Evolutionary conservation across 2,797 vertebrate species (phyloP).

Genomic region (Pygocentrus nattereri): DNA sequence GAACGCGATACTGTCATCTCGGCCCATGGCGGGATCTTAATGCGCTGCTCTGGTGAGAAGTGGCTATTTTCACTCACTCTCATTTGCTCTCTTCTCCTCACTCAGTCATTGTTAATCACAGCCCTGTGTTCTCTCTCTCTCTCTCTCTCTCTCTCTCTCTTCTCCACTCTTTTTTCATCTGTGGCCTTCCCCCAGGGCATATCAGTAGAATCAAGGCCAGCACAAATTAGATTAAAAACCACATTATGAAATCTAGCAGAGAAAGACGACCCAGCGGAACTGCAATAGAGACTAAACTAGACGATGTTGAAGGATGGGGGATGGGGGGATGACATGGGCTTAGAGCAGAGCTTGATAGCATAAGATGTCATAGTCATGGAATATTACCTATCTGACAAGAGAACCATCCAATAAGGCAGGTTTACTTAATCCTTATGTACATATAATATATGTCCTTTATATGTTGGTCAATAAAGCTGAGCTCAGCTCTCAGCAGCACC

Average conservation of each 20-base stretch:
- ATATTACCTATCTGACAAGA: neutral
- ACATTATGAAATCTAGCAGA: slow-evolving; percentile 29
- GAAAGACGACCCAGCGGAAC: slow-evolving; percentile 4
- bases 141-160: slow-evolving; percentile 20
- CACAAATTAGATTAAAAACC: slow-evolving; percentile 45
- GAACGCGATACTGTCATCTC: slow-evolving; percentile 22
- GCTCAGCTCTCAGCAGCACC: neutral
- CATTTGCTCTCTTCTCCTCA: slow-evolving; percentile 41
- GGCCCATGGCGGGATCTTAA: slow-evolving; percentile 26
- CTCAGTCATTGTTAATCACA: slow-evolving; percentile 39
- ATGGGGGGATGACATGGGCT: neutral
- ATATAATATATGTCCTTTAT: neutral
- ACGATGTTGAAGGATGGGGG: neutral
- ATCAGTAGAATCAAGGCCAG: slow-evolving; percentile 42
- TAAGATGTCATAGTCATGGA: neutral
- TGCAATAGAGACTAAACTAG: slow-evolving; percentile 1
- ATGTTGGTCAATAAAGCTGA: neutral
- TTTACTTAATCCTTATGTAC: neutral
- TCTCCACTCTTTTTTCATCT: slow-evolving; percentile 23
- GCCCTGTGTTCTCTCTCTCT: slow-evolving; percentile 27
- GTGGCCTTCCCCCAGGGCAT: slow-evolving; percentile 20
- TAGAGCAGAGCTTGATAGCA: neutral
- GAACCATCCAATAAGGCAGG: neutral
- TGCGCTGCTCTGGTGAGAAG: slow-evolving; percentile 45
- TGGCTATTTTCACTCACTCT: slow-evolving; percentile 36